Evolutionary conservation across 2,113 vertebrate species (phyloP).

Genomic region (Balaenoptera acutorostrata): DNA sequence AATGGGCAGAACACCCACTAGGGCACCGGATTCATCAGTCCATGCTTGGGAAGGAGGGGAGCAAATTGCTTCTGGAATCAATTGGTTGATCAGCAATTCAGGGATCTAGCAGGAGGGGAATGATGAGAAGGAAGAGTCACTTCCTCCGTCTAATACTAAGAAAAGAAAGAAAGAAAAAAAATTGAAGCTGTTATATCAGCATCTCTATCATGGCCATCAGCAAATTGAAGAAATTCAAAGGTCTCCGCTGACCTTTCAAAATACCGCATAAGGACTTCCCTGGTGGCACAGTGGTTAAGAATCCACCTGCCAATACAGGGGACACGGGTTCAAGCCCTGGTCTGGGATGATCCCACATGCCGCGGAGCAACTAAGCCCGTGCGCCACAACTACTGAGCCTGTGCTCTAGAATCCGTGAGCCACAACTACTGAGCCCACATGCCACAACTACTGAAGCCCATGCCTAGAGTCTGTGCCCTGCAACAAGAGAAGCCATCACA

Average conservation of each 20-base stretch:
- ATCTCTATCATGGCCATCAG: not conserved
- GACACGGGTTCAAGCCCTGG: too few relatives aligned
- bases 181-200: not conserved
- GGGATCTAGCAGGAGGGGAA: not conserved
- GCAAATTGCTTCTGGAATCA: not conserved
- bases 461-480: too few relatives aligned
- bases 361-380: too few relatives aligned
- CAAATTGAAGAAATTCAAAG: constrained; percentile 6
- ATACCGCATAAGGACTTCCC: not conserved
- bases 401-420: too few relatives aligned
- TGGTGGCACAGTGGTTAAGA: too few relatives aligned
- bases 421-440: too few relatives aligned
- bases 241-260: not conserved
- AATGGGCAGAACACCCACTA: not conserved
- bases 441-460: too few relatives aligned
- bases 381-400: too few relatives aligned
- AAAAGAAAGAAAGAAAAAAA: not conserved
- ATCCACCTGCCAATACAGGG: too few relatives aligned
- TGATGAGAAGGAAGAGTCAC: not conserved
- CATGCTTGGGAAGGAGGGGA: not conserved
- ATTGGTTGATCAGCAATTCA: not conserved
- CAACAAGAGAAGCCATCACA: too few relatives aligned
- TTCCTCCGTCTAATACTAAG: not conserved
- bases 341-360: too few relatives aligned
- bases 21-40: not conserved